phyloP scores from a whole-genome alignment of 2,113 vertebrate genomes.

The Morone saxatilis region DNA sequence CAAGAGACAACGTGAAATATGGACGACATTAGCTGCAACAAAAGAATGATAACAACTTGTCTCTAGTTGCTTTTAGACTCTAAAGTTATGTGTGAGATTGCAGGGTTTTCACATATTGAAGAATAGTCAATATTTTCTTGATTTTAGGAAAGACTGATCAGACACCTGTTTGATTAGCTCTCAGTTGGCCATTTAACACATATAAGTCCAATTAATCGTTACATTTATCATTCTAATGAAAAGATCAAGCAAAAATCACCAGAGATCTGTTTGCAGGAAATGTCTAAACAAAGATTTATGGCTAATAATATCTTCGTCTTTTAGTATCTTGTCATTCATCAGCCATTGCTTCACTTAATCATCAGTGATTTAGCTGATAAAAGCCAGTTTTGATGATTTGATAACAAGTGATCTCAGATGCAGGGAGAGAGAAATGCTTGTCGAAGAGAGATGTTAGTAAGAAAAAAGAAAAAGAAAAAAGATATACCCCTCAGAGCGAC shows the following conservation, averaged over 20 bases:
- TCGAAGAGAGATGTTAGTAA: constrained; percentile 35
- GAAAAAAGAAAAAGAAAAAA: not conserved
- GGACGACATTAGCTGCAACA: not conserved
- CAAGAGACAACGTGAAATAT: constrained; percentile 11
- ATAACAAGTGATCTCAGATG: constrained; percentile 72
- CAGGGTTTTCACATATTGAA: not conserved
- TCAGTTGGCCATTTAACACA: constrained; percentile 20
- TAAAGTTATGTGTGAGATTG: not conserved
- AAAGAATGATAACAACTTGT: constrained; percentile 13
- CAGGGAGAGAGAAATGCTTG: constrained; percentile 45
- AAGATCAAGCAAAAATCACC: constrained; percentile 21
- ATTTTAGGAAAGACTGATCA: not conserved
- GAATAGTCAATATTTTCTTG: not conserved
- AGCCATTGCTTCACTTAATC: constrained; percentile 61
- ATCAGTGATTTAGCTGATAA: constrained; percentile 65
- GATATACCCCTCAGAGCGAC: constrained; percentile 74
- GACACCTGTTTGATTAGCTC: constrained; percentile 43
- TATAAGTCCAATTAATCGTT: constrained; percentile 14
- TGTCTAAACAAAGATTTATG: constrained; percentile 35
- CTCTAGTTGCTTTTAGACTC: constrained; percentile 10
- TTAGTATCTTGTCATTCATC: constrained; percentile 58
- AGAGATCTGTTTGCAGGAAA: constrained; percentile 30
- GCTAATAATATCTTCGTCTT: constrained; percentile 52
- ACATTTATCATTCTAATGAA: not conserved
- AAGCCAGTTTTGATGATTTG: constrained; percentile 66